Conservation (phyloP, 2,888 invertebrate species). For the Andricus curvator region DNA sequence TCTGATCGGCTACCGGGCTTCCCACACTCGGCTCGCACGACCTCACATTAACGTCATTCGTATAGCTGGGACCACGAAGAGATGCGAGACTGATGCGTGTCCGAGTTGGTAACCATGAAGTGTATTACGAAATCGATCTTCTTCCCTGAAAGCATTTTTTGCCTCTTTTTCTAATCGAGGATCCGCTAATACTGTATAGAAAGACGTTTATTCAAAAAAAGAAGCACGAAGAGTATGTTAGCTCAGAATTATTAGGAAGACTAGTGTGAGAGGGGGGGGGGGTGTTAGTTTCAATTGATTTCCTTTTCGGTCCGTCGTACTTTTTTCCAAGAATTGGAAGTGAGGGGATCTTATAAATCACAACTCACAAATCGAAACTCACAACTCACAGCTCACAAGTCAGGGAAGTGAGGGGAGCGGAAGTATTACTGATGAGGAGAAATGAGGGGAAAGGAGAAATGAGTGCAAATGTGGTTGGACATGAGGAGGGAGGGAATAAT, state of each 20-base stretch:
- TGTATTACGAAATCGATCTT: constrained; percentile 32
- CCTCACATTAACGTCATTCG: constrained; percentile 70
- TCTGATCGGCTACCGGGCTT: constrained; percentile 58
- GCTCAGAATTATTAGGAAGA: neutral
- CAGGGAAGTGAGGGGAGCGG: no score
- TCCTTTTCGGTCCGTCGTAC: no score
- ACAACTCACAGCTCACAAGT: no score
- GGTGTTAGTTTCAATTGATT: no score
- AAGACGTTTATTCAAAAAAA: constrained; percentile 17
- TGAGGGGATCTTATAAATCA: no score
- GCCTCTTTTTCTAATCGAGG: constrained; percentile 27
- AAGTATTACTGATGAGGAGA: no score
- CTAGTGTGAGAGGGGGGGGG: no score
- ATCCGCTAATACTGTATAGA: constrained; percentile 1
- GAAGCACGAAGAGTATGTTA: constrained; percentile 3
- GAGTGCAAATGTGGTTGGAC: no score
- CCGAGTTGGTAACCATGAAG: constrained; percentile 54
- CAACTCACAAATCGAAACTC: no score
- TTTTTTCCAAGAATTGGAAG: no score
- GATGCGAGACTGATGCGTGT: constrained; percentile 74
- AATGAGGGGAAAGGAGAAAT: no score
- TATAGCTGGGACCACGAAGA: constrained; percentile 59
- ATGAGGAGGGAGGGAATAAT: no score
- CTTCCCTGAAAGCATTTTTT: constrained; percentile 18
- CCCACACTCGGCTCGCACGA: constrained; percentile 75